Percentiles rank a stretch among this genome's conserved stretches.
phyloP scores from a whole-genome alignment of 2,888 invertebrate genomes.

The Drosophila vallismaia region DNA sequence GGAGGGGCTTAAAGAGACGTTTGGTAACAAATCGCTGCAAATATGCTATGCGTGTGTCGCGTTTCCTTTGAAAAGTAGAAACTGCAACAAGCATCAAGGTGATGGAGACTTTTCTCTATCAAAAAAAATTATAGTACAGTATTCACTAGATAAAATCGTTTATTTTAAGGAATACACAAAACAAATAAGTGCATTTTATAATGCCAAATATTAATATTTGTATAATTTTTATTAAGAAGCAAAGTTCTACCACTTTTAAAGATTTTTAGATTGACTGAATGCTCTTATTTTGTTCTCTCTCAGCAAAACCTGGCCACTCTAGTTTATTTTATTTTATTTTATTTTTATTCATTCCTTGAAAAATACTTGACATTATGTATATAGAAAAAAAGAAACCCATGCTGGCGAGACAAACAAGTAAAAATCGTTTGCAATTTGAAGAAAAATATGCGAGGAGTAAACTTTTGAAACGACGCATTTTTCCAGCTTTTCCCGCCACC shows the following conservation, averaged over 20 bases:
- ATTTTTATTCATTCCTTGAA: background rate
- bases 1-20: background rate
- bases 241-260: too few species aligned
- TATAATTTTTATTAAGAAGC: too few species aligned
- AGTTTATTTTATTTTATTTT: background rate
- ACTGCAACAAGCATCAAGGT: slow-evolving; percentile 64
- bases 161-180: background rate
- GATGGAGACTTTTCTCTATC: slow-evolving; percentile 1
- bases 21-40: slow-evolving; percentile 66
- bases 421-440: slow-evolving; percentile 78
- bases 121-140: slow-evolving; percentile 22
- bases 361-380: background rate
- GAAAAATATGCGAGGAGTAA: slow-evolving; percentile 78
- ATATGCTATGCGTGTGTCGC: slow-evolving; percentile 72
- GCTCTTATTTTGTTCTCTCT: background rate
- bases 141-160: fast-evolving
- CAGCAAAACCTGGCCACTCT: background rate
- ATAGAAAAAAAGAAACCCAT: background rate
- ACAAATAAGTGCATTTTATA: too few species aligned
- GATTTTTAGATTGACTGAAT: background rate
- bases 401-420: slow-evolving; percentile 73
- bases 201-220: too few species aligned
- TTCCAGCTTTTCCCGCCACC: slow-evolving; percentile 38
- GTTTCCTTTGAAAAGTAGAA: slow-evolving; percentile 38
- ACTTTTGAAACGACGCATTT: slow-evolving; percentile 78